phyloP scores from a whole-genome alignment of 92 coral and sea anemone genomes.

The Siderastrea radians region DNA sequence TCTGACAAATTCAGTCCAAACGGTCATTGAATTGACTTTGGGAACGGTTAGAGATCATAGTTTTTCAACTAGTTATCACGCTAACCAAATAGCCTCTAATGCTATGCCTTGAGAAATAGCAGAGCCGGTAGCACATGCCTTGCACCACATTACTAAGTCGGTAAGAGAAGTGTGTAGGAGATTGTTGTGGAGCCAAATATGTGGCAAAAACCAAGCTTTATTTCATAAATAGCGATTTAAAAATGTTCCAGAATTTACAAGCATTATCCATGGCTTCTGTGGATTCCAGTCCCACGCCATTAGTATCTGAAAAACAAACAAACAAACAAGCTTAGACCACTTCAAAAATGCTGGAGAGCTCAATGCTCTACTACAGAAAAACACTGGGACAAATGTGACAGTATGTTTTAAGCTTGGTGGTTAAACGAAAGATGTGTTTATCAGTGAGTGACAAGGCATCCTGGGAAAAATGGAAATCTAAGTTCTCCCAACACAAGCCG shows the following conservation, averaged over 20 bases:
- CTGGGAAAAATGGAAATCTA: too few relatives aligned
- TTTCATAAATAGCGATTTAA: constrained; percentile 56
- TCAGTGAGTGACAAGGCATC: too few relatives aligned
- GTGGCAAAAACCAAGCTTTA: constrained; percentile 29
- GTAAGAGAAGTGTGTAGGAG: background rate
- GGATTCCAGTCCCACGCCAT: constrained; percentile 56
- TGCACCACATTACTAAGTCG: background rate
- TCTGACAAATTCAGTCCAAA: background rate
- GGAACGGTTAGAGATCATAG: background rate
- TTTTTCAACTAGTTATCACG: background rate
- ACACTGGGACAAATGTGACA: background rate
- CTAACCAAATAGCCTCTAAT: background rate
- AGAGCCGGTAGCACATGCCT: background rate
- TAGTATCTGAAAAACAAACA: constrained; percentile 69
- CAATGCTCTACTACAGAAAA: background rate
- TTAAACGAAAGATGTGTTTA: too few relatives aligned
- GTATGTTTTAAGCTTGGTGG: too few relatives aligned
- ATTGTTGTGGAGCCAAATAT: constrained; percentile 20
- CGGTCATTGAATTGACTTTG: background rate
- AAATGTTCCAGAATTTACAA: constrained; percentile 70
- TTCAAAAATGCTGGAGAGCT: background rate
- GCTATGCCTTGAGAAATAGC: background rate
- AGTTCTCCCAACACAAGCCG: too few relatives aligned
- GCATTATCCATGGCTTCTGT: constrained; percentile 34
- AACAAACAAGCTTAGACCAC: background rate